Conservation (phyloP, 2,113 vertebrate species). For the Megaceryle torquata region DNA sequence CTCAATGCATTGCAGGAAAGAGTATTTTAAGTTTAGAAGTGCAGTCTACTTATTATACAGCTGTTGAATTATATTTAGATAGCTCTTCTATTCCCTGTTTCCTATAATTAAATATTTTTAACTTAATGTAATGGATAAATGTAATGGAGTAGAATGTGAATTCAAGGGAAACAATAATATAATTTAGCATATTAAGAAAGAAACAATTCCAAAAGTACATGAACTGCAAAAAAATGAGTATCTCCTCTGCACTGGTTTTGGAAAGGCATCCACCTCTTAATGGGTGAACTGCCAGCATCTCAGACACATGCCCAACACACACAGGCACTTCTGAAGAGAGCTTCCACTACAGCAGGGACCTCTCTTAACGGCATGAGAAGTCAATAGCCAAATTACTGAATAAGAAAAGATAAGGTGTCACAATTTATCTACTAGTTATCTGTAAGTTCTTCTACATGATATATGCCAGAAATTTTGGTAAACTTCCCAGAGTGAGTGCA, state of each 20-base stretch:
- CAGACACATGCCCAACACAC: accelerated
- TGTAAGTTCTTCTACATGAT: neutral
- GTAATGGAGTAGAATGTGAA: neutral
- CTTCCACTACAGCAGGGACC: neutral
- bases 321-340: neutral
- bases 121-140: no score
- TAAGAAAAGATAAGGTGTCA: neutral
- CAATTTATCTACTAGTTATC: neutral
- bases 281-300: neutral
- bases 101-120: no score
- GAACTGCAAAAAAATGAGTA: neutral
- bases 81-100: neutral
- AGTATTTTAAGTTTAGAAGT: neutral
- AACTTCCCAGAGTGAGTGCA: neutral
- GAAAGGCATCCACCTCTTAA: neutral
- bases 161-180: neutral
- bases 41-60: neutral
- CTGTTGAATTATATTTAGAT: neutral
- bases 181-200: neutral
- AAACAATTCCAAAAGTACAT: neutral
- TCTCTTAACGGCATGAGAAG: neutral
- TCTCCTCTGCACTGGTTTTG: neutral
- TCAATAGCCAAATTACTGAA: neutral
- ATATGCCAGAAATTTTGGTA: neutral
- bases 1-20: neutral